Conservation (phyloP, 2,888 invertebrate genomes). For the Fragum sueziense region DNA sequence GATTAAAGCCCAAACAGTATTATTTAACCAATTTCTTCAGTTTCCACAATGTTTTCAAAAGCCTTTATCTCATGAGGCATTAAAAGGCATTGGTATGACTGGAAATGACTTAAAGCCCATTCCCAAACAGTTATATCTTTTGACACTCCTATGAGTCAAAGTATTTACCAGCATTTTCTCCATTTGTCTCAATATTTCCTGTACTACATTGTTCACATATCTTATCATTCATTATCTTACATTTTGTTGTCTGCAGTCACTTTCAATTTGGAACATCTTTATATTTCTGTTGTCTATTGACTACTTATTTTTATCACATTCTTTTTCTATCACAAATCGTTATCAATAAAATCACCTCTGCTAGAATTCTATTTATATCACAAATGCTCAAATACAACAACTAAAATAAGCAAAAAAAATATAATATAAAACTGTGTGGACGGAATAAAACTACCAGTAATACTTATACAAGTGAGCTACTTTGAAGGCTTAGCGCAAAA, state of each 20-base stretch:
- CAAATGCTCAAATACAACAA: neutral
- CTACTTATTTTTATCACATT: too few relatives aligned
- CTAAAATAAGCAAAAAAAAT: neutral
- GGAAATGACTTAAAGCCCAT: neutral
- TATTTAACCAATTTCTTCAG: too few relatives aligned
- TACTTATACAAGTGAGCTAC: too few relatives aligned
- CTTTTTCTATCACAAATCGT: too few relatives aligned
- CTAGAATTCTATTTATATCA: too few relatives aligned
- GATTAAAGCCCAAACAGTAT: too few relatives aligned
- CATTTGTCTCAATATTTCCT: neutral
- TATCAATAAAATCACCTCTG: too few relatives aligned
- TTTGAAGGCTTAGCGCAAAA: too few relatives aligned
- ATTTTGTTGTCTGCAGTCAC: neutral
- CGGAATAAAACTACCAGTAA: neutral
- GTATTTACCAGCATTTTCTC: neutral
- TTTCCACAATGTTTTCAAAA: too few relatives aligned
- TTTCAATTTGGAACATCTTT: neutral
- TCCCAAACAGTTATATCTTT: neutral
- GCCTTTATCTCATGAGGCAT: too few relatives aligned
- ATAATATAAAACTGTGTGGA: neutral
- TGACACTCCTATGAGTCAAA: neutral
- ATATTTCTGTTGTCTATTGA: too few relatives aligned
- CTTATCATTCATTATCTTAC: neutral
- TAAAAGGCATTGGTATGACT: too few relatives aligned
- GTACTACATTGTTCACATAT: neutral